phyloP scores from a whole-genome alignment of 1,140 invertebrate species.

The Telenomus remus region DNA sequence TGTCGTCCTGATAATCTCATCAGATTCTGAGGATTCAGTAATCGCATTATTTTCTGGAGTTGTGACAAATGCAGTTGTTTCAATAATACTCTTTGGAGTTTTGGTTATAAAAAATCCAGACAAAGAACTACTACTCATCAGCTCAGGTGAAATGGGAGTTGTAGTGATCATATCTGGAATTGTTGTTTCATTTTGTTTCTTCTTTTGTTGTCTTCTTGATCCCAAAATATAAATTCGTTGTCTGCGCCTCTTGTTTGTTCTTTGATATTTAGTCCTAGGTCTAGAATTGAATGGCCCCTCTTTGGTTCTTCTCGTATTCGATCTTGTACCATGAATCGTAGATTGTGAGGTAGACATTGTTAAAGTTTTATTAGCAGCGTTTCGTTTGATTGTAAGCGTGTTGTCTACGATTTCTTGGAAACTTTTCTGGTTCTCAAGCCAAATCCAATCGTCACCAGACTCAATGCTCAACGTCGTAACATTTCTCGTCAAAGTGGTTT shows the following conservation, averaged over 20 bases:
- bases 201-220: constrained; percentile 5
- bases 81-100: constrained; percentile 19
- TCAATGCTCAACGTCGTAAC: constrained; percentile 12
- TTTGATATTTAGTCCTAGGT: constrained; percentile 14
- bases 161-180: constrained; percentile 17
- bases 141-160: constrained; percentile 7
- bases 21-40: too few relatives aligned
- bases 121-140: constrained; percentile 3
- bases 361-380: constrained; percentile 7
- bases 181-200: constrained; percentile 1
- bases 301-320: constrained; percentile 34
- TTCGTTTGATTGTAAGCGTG: constrained; percentile 29
- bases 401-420: constrained; percentile 21
- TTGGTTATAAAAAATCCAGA: constrained; percentile 66
- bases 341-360: constrained; percentile 6
- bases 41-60: too few relatives aligned
- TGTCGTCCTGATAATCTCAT: too few relatives aligned
- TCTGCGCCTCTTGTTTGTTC: constrained; percentile 1
- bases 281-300: constrained; percentile 1
- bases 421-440: constrained; percentile 53
- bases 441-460: constrained; percentile 45
- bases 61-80: background rate
- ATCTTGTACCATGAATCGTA: constrained; percentile 1
- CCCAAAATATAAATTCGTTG: too few relatives aligned
- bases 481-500: constrained; percentile 12